A percentile compares a stretch with the other conserved stretches of the same genome.
These are phyloP conservation scores for Bradypodion pumilum DNA, from an alignment of 2,797 vertebrate genomes.

Conservation along the genomic window DNA sequence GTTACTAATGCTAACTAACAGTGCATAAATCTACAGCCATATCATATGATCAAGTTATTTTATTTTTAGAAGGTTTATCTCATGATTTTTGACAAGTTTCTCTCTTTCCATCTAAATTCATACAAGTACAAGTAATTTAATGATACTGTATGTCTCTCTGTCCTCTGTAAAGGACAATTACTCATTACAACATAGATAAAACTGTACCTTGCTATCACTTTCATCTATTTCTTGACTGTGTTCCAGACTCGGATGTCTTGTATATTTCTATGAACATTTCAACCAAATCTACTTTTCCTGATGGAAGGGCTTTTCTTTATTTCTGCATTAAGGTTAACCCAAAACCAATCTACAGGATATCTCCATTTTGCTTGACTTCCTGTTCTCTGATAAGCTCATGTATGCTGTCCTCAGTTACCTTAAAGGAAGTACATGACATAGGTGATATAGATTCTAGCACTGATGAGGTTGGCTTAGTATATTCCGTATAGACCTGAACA, in stretches of 20 bases:
- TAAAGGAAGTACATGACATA: neutral
- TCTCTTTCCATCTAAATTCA: neutral
- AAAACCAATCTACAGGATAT: neutral
- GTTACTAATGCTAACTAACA: neutral
- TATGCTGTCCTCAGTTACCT: neutral
- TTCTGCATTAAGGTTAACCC: neutral
- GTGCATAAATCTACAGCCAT: neutral
- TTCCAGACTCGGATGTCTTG: neutral
- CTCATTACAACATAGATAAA: conserved; percentile 4
- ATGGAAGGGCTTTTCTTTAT: neutral
- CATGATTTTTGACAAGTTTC: neutral
- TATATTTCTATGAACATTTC: neutral
- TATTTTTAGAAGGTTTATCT: neutral
- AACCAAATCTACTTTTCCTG: conserved; percentile 1
- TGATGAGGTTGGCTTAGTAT: neutral
- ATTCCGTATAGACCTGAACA: neutral
- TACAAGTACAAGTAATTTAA: conserved; percentile 42
- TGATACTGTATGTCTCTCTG: conserved; percentile 1
- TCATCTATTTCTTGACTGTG: conserved; percentile 16
- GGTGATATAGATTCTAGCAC: neutral
- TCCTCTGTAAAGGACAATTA: conserved; percentile 31
- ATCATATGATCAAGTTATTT: neutral
- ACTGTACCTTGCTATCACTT: conserved; percentile 3
- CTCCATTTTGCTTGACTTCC: neutral
- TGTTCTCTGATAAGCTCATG: neutral